These are phyloP conservation scores for Zaprionus obscuricornis DNA, from an alignment of 2,888 invertebrate genomes.

Conservation along the genomic window DNA sequence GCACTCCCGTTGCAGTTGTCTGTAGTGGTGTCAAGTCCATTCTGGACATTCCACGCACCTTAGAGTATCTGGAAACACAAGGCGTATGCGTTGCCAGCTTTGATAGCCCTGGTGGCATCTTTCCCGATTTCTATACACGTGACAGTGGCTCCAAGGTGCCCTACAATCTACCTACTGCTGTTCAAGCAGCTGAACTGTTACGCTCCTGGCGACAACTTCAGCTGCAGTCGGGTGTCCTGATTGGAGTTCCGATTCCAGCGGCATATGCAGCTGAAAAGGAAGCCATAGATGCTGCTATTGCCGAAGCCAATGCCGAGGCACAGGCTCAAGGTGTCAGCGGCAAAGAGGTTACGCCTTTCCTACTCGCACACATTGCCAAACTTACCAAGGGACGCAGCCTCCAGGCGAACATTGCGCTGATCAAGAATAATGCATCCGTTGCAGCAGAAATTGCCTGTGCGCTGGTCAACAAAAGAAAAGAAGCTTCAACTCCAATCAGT, in stretches of 20 bases:
- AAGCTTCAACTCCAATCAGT: neutral
- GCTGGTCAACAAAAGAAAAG: slow-evolving; percentile 71
- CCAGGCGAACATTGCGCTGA: slow-evolving; percentile 93
- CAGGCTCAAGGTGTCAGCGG: slow-evolving; percentile 87
- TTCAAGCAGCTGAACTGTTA: slow-evolving; percentile 90
- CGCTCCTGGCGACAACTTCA: slow-evolving; percentile 85
- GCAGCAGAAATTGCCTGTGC: slow-evolving; percentile 91
- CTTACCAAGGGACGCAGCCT: slow-evolving; percentile 93
- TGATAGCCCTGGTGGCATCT: slow-evolving; percentile 87
- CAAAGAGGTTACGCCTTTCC: slow-evolving; percentile 96
- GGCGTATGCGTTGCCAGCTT: slow-evolving; percentile 95
- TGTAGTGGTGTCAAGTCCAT: slow-evolving; percentile 99
- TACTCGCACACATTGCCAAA: slow-evolving; percentile 90
- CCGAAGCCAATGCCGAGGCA: slow-evolving; percentile 87
- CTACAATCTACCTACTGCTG: slow-evolving; percentile 86
- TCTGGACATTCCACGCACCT: slow-evolving; percentile 95
- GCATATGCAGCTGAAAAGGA: slow-evolving; percentile 85
- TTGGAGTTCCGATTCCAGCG: slow-evolving; percentile 95
- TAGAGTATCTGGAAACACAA: slow-evolving; percentile 98
- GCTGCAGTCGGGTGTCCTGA: slow-evolving; percentile 89
- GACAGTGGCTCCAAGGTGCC: slow-evolving; percentile 90
- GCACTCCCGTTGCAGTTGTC: slow-evolving; percentile 94
- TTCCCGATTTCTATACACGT: slow-evolving; percentile 97
- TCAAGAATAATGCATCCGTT: slow-evolving; percentile 95
- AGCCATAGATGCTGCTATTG: slow-evolving; percentile 88